Percentiles rank a stretch among this genome's conserved stretches.
Evolutionary conservation across 64 coral and sea anemone species (phyloP).

Genomic region (Hydrozoanthus tunicans): DNA sequence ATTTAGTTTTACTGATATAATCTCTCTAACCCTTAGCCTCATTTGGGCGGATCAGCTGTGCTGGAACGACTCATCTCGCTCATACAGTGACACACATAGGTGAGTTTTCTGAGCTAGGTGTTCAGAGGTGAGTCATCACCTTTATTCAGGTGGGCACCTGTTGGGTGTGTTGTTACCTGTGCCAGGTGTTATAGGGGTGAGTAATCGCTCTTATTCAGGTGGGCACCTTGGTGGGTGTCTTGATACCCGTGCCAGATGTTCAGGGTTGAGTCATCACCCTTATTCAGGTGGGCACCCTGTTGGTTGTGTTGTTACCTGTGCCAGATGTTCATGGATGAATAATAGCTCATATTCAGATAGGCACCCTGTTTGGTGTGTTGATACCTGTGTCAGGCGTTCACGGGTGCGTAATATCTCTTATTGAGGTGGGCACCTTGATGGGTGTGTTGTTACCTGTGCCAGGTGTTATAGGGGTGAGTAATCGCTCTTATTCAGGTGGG

Average conservation of each 20-base stretch:
- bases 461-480: background rate
- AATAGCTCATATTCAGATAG: too few species aligned
- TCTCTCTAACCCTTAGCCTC: conserved; percentile 62
- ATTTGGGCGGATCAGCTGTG: conserved; percentile 70
- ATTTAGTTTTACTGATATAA: background rate
- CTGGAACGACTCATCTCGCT: background rate
- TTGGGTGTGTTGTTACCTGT: conserved; percentile 7
- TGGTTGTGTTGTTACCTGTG: background rate
- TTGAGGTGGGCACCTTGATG: conserved; percentile 61
- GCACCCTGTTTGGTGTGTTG: too few species aligned
- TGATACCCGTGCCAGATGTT: background rate
- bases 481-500: conserved; percentile 36
- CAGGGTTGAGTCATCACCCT: conserved; percentile 3
- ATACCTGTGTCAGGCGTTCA: too few species aligned
- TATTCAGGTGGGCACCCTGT: conserved; percentile 62
- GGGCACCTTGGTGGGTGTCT: conserved; percentile 51
- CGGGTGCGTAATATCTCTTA: background rate
- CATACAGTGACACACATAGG: conserved; percentile 54
- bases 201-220: conserved; percentile 32
- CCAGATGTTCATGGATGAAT: background rate
- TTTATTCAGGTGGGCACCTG: conserved; percentile 56
- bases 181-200: background rate
- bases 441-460: background rate
- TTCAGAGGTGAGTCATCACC: background rate
- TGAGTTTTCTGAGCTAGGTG: background rate